Evolutionary conservation across 2,113 vertebrate genomes (phyloP), one percentile per base, ranked within the genome.

Genomic region (Rutilus rutilus): DNA sequence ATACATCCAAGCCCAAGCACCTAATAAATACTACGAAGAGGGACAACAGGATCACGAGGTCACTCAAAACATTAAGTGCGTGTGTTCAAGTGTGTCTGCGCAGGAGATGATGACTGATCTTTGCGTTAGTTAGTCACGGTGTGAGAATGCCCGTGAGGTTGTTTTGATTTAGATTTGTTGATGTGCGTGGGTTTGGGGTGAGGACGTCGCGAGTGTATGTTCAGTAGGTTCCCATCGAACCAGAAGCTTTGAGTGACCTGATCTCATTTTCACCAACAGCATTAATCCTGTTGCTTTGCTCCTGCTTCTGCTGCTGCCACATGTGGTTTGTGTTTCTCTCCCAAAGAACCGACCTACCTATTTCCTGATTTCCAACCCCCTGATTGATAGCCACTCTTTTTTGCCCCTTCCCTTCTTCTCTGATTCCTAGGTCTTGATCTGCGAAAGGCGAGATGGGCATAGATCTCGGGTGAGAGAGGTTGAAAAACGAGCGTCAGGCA

Each of bases 271-370:
- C 78, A 82, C 62, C 77, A 75, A 62, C 74, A 47, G 65, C 83
- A 86, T 83, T 82, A 84, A 85, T 85, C 73, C 88, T 82, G 54
- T 59, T 59, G 60, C 67, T 65, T 73, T 30, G 82, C 83, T 83
- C 62, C 76, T 57, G 82, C 82, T 83, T 21, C 57, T 77, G 78
- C 45, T 81, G 84, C 25, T 59, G 62, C 67, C 30, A 87, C 86
- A 89, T 89, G 88, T 89, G 88, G 86, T 89, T 89, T 88, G 84
- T 65, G 80, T 89, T 89, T 88, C 83, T 67, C 42, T 83, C 67
- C 60, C 79, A 86, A 84, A 85, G 64, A 86, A 69, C 81, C 57
- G 52, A 85, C 50, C 47, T 88, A 71, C 6, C n/a, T 3, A 23
- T 15, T 25, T 85, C 33, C 79, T 88, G 7, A 52, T 86, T 91